Evolutionary conservation across 2,797 vertebrate species (phyloP).

Genomic region (Hoplostethus mediterraneus): DNA sequence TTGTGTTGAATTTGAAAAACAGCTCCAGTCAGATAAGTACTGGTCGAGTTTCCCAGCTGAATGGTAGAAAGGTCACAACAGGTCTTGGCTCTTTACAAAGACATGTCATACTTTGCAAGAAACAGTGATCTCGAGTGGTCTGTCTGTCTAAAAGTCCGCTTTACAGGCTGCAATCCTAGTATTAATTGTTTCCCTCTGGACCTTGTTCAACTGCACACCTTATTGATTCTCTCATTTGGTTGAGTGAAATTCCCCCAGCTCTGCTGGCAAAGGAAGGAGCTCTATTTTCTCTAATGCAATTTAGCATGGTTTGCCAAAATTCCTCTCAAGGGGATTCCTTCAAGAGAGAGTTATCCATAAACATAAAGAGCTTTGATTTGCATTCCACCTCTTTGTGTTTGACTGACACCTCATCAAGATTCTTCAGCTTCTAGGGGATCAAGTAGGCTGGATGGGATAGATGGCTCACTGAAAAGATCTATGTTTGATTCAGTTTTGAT

Average conservation of each 20-base stretch:
- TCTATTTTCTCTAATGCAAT: conserved; percentile 41
- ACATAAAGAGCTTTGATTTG: conserved; percentile 55
- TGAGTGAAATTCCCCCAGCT: conserved; percentile 58
- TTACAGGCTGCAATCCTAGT: conserved; percentile 48
- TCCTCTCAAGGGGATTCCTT: conserved; percentile 29
- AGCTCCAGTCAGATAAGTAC: background rate
- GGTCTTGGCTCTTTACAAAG: conserved; percentile 12
- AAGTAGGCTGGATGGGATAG: conserved; percentile 33
- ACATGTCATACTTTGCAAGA: conserved; percentile 29
- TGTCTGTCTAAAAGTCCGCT: conserved; percentile 46
- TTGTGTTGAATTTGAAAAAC: conserved; percentile 20
- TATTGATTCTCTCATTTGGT: conserved; percentile 77
- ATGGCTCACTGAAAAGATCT: conserved; percentile 28
- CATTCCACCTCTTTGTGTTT: conserved; percentile 45
- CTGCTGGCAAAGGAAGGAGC: conserved; percentile 34
- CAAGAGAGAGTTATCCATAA: conserved; percentile 50
- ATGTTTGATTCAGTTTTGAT: conserved; percentile 48
- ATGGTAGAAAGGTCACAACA: conserved; percentile 10
- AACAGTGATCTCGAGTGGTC: conserved; percentile 24
- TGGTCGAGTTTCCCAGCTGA: conserved; percentile 6
- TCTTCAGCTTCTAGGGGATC: conserved; percentile 36
- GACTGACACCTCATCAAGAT: conserved; percentile 63
- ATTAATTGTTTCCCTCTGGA: conserved; percentile 79
- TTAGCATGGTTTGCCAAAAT: conserved; percentile 45
- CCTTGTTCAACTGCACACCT: conserved; percentile 53